A percentile compares a stretch with the other conserved stretches of the same genome.
Conservation (phyloP, 1,140 invertebrate species). For the Anastrepha ludens region DNA sequence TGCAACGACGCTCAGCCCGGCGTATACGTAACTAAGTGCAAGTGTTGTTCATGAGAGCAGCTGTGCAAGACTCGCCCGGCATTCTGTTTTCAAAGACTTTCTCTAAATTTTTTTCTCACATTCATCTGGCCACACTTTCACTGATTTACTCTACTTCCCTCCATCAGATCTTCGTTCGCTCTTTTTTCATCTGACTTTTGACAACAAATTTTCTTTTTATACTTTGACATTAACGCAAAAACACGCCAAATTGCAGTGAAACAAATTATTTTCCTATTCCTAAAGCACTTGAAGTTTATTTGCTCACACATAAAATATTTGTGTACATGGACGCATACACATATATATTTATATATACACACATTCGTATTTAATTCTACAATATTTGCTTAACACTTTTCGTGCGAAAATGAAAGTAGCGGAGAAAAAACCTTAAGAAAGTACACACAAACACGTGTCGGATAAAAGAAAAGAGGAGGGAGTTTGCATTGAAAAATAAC, state of each 20-base stretch:
- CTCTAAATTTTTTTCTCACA: neutral
- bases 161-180: too few relatives aligned
- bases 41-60: neutral
- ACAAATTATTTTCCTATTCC: slow-evolving; percentile 13
- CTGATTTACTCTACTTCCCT: neutral
- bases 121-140: neutral
- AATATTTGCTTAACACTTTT: neutral
- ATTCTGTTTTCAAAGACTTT: neutral
- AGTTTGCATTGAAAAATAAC: neutral
- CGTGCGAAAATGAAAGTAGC: neutral
- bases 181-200: too few relatives aligned
- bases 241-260: neutral
- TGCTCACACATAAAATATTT: neutral
- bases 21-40: slow-evolving; percentile 15
- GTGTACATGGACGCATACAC: neutral
- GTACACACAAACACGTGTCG: too few relatives aligned
- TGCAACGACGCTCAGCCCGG: neutral
- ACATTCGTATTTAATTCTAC: neutral
- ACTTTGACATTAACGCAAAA: too few relatives aligned
- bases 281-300: neutral
- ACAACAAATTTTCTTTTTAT: neutral
- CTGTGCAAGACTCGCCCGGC: neutral
- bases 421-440: neutral
- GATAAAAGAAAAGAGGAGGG: neutral
- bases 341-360: neutral